These are phyloP conservation scores for Tinea semifulvella DNA, from an alignment of 2,888 invertebrate species.

Conservation along the genomic window DNA sequence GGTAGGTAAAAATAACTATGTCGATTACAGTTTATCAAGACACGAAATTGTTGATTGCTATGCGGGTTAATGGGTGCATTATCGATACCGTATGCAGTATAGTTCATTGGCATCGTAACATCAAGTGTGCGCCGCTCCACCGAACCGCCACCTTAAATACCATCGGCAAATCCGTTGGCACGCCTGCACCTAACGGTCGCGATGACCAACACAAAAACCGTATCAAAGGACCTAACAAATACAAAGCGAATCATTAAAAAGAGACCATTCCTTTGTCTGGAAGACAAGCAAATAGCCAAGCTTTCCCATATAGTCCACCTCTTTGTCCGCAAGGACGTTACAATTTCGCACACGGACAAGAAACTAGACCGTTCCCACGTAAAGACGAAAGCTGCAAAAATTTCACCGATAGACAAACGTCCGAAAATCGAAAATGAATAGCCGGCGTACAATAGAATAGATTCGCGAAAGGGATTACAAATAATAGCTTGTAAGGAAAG, in stretches of 20 bases:
- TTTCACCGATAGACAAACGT: slow-evolving; percentile 54
- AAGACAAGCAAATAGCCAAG: slow-evolving; percentile 33
- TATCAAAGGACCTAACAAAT: slow-evolving; percentile 44
- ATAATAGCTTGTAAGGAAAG: slow-evolving; percentile 62
- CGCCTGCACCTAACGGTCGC: slow-evolving; percentile 42
- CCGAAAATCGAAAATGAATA: slow-evolving; percentile 41
- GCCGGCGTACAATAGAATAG: slow-evolving; percentile 57
- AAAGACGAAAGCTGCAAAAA: slow-evolving; percentile 39
- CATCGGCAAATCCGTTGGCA: slow-evolving; percentile 58
- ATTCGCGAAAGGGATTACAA: slow-evolving; percentile 69
- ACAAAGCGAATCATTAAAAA: slow-evolving; percentile 64
- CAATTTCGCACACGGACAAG: slow-evolving; percentile 49
- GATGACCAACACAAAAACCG: slow-evolving; percentile 48
- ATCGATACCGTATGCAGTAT: too few relatives aligned
- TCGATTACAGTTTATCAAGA: too few relatives aligned
- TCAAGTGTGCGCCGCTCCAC: too few relatives aligned
- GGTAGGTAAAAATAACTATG: too few relatives aligned
- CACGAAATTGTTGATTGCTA: too few relatives aligned
- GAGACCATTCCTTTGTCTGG: slow-evolving; percentile 55
- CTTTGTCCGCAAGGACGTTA: slow-evolving; percentile 41
- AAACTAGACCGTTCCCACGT: slow-evolving; percentile 63
- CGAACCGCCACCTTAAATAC: slow-evolving; percentile 47
- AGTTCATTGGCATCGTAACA: too few relatives aligned
- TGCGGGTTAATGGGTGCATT: not conserved
- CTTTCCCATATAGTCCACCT: slow-evolving; percentile 44